A percentile compares a stretch with the other conserved stretches of the same genome.
phyloP scores from a whole-genome alignment of 2,113 vertebrate species.

The Podiceps cristatus region DNA sequence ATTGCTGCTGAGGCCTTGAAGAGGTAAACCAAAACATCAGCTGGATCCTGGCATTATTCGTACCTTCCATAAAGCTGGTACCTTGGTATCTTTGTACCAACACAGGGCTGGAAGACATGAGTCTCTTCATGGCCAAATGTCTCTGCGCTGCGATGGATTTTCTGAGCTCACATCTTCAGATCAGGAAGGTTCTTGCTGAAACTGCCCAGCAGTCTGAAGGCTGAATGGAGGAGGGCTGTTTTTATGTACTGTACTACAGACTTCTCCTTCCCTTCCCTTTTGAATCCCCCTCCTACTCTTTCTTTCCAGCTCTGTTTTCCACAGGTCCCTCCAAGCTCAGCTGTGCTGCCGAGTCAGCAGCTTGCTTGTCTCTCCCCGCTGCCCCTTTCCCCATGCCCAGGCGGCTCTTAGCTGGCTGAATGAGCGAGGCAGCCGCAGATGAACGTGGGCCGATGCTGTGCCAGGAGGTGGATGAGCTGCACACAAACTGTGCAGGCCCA shows the following conservation, averaged over 20 bases:
- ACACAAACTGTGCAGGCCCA: neutral
- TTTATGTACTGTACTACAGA: neutral
- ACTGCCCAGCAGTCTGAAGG: neutral
- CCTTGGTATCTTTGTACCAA: neutral
- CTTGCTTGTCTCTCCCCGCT: neutral
- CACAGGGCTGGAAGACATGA: neutral
- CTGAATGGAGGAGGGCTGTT: neutral
- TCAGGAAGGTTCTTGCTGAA: neutral
- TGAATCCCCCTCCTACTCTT: neutral
- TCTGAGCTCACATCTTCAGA: neutral
- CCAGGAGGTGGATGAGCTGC: neutral
- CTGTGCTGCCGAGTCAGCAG: neutral
- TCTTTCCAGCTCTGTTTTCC: neutral
- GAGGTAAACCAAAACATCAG: neutral
- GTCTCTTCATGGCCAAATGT: neutral
- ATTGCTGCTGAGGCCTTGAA: neutral
- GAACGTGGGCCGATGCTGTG: fast-evolving
- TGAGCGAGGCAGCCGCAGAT: neutral
- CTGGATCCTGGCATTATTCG: neutral
- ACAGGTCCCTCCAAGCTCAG: neutral
- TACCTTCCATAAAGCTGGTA: neutral
- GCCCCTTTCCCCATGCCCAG: neutral
- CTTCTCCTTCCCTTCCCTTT: neutral
- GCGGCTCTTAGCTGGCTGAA: neutral
- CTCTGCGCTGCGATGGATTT: neutral